These are phyloP conservation scores for Hydrotaea cyrtoneurina DNA, from an alignment of 2,888 invertebrate species.

Conservation along the genomic window DNA sequence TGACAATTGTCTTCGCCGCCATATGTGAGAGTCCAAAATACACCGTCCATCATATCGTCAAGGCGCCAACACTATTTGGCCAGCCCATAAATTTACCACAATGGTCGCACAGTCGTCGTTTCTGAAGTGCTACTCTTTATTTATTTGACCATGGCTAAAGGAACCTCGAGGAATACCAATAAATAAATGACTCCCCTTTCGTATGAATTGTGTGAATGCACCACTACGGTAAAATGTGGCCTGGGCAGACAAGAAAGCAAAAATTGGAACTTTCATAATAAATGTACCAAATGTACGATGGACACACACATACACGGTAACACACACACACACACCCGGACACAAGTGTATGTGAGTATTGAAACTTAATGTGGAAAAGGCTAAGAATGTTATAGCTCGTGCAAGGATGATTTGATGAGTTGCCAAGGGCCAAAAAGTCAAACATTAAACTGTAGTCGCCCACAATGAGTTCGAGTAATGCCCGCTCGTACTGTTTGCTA, in stretches of 20 bases:
- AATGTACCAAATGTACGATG: conserved; percentile 42
- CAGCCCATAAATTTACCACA: not conserved
- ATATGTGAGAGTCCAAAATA: no score
- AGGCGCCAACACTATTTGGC: no score
- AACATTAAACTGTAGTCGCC: conserved; percentile 59
- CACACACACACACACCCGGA: not conserved
- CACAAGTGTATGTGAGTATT: conserved; percentile 26
- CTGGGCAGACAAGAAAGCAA: conserved; percentile 36
- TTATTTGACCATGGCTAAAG: conserved; percentile 23
- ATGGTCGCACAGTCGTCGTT: not conserved
- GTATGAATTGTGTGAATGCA: conserved; percentile 11
- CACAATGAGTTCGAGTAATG: conserved; percentile 56
- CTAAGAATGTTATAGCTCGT: conserved; percentile 59
- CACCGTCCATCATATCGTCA: no score
- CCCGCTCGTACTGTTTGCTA: conserved; percentile 31
- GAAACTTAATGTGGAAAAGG: conserved; percentile 47
- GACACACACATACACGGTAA: conserved; percentile 19
- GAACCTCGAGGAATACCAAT: conserved; percentile 48
- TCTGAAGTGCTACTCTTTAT: conserved; percentile 32
- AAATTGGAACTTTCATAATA: conserved; percentile 61
- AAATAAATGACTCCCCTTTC: conserved; percentile 51
- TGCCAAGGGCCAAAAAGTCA: conserved; percentile 64
- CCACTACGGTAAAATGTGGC: conserved; percentile 4
- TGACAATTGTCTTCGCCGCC: no score
- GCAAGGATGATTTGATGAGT: conserved; percentile 63